Conservation (phyloP, 2,113 vertebrate genomes). For the Amazona vittata region DNA sequence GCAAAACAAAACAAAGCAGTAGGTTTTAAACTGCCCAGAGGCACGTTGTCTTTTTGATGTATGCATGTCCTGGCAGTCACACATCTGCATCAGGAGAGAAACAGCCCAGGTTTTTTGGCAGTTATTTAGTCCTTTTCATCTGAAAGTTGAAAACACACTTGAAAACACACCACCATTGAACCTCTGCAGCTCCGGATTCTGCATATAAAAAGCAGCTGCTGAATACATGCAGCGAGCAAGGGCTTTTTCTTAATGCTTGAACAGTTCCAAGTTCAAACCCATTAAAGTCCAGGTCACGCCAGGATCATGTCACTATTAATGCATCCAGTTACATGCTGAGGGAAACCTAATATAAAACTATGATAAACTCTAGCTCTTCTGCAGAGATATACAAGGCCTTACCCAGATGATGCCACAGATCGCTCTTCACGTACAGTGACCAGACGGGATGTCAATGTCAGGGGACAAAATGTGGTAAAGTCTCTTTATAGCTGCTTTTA, state of each 20-base stretch:
- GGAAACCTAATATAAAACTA: conserved; percentile 58
- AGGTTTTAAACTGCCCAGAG: conserved; percentile 38
- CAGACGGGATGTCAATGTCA: background rate
- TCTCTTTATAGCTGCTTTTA: background rate
- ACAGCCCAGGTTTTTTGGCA: conserved; percentile 9
- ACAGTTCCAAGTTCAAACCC: conserved; percentile 69
- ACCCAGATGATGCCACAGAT: conserved; percentile 46
- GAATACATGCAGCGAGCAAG: background rate
- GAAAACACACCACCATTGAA: conserved; percentile 3
- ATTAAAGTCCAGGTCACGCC: conserved; percentile 62
- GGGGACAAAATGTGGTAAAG: background rate
- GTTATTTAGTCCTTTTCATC: conserved; percentile 54
- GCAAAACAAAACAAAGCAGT: conserved; percentile 55
- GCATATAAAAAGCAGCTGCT: conserved; percentile 50
- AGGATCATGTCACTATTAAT: conserved; percentile 64
- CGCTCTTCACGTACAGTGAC: background rate
- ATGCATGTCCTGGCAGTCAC: conserved; percentile 39
- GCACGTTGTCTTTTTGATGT: conserved; percentile 29
- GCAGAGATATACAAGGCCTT: background rate
- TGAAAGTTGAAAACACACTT: conserved; percentile 44
- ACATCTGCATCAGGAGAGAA: conserved; percentile 48
- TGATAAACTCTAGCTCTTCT: conserved; percentile 44
- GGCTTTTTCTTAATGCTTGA: conserved; percentile 60
- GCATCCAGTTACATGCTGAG: conserved; percentile 61
- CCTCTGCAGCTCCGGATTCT: background rate